Conservation (phyloP, 2,113 vertebrate genomes). For the Protobothrops flavoviridis region DNA sequence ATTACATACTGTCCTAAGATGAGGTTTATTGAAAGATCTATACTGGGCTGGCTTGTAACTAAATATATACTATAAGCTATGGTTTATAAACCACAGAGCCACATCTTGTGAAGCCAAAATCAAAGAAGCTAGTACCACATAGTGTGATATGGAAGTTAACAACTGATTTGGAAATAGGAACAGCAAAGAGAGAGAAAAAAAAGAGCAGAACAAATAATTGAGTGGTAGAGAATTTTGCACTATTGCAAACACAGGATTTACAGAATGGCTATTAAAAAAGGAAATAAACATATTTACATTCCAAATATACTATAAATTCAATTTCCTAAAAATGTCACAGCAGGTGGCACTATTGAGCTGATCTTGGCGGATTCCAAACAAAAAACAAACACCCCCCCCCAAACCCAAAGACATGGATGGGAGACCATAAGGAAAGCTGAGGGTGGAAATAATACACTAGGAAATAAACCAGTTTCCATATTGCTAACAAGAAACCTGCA, state of each 20-base stretch:
- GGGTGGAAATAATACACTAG: not conserved
- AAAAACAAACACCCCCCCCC: not conserved
- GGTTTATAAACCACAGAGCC: not conserved
- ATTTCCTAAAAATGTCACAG: not conserved
- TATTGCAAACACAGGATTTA: not conserved
- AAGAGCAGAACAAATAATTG: not conserved
- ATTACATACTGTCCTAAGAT: not conserved
- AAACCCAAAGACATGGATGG: not conserved
- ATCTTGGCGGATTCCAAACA: not conserved
- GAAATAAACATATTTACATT: not conserved
- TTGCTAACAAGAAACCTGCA: not conserved
- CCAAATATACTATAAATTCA: not conserved
- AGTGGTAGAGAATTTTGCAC: not conserved
- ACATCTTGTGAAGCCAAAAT: not conserved
- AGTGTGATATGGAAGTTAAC: not conserved
- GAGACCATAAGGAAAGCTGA: not conserved
- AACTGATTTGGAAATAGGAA: not conserved
- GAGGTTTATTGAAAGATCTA: not conserved
- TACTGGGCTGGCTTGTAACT: not conserved
- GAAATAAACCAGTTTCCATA: not conserved
- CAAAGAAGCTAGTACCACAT: not conserved
- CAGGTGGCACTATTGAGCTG: not conserved
- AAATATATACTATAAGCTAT: not conserved
- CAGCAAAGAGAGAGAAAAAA: not conserved
- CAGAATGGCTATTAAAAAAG: not conserved